Conservation (phyloP, 1,140 invertebrate genomes). For the Fopius arisanus region DNA sequence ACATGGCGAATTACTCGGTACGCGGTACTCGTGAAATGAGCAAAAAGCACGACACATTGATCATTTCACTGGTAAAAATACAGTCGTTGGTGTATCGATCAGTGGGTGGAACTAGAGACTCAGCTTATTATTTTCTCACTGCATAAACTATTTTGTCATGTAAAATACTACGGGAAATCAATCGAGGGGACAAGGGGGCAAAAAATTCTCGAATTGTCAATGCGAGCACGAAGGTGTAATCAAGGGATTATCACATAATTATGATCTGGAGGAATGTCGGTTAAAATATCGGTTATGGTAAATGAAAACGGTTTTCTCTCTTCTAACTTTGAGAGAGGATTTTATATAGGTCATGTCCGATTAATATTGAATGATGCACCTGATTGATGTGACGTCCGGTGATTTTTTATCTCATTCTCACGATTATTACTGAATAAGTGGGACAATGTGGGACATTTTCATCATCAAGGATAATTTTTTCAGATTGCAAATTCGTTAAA, state of each 20-base stretch:
- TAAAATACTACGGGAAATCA: background rate
- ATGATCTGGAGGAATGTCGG: conserved; percentile 46
- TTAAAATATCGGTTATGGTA: conserved; percentile 30
- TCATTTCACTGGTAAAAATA: conserved; percentile 49
- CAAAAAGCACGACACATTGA: conserved; percentile 45
- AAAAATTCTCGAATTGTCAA: background rate
- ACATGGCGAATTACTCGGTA: conserved; percentile 16
- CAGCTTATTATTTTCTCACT: conserved; percentile 6
- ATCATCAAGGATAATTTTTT: no score
- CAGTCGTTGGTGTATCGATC: conserved; percentile 36
- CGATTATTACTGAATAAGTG: background rate
- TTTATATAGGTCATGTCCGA: background rate
- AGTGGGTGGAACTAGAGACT: conserved; percentile 22
- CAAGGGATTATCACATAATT: conserved; percentile 52
- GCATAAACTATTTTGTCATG: background rate
- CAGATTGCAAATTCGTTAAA: no score
- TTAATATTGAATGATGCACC: background rate
- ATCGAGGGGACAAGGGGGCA: background rate
- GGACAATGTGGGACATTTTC: background rate
- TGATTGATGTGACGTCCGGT: background rate
- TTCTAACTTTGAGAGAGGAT: background rate
- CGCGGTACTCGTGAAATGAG: conserved; percentile 38
- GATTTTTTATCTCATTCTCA: background rate
- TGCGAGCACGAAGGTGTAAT: background rate
- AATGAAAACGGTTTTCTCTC: conserved; percentile 24